phyloP scores from a whole-genome alignment of 53 echinoderm and acorn worm genomes.

The Echinarachnius parma region DNA sequence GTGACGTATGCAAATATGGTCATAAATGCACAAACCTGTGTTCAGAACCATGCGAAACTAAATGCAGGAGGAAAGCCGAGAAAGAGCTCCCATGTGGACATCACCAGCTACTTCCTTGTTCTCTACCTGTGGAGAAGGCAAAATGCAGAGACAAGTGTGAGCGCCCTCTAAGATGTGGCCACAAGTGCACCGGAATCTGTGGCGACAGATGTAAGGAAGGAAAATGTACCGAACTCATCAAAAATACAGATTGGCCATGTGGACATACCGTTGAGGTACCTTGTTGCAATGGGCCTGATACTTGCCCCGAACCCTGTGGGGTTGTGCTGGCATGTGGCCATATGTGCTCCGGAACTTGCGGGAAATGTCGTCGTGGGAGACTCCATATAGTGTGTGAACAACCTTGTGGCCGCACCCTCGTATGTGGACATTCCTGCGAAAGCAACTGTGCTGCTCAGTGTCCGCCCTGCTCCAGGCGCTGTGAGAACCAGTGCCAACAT shows the following conservation, averaged over 20 bases:
- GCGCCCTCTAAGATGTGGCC: constrained; percentile 51
- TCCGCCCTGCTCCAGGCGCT: constrained; percentile 56
- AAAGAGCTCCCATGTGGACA: constrained; percentile 51
- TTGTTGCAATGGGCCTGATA: constrained; percentile 35
- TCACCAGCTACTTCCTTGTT: constrained; percentile 32
- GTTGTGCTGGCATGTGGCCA: constrained; percentile 54
- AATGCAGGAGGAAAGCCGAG: constrained; percentile 41
- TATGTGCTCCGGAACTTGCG: constrained; percentile 51
- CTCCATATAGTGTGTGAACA: constrained; percentile 43
- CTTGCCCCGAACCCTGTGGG: constrained; percentile 43
- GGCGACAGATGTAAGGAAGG: constrained; percentile 37
- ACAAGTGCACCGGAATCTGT: constrained; percentile 54
- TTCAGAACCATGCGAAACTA: constrained; percentile 33
- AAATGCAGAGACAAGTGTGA: constrained; percentile 51
- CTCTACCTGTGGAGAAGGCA: constrained; percentile 4
- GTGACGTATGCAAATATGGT: constrained; percentile 22
- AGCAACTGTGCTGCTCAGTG: constrained; percentile 60
- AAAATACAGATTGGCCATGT: constrained; percentile 52
- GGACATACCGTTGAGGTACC: constrained; percentile 50
- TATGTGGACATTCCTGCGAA: constrained; percentile 72
- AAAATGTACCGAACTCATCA: constrained; percentile 22
- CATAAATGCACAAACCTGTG: constrained; percentile 31
- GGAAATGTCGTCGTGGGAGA: constrained; percentile 41
- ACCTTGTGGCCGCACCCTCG: constrained; percentile 52
- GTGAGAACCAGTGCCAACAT: constrained; percentile 56